Conservation (phyloP, 2,113 vertebrate genomes). For the Gallinago paraguaiae region DNA sequence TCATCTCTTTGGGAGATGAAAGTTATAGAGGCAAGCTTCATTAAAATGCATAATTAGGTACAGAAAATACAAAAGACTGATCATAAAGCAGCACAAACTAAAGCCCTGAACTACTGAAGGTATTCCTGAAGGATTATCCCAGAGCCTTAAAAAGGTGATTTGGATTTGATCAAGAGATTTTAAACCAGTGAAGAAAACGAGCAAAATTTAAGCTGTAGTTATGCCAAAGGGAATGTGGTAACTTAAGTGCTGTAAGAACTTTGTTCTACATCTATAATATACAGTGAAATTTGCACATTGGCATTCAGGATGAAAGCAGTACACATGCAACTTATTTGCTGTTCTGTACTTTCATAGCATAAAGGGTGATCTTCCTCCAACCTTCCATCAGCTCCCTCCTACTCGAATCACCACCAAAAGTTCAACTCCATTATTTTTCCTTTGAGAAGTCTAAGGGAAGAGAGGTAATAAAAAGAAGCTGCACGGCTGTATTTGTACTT, state of each 20-base stretch:
- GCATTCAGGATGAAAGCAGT: neutral
- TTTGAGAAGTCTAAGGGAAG: neutral
- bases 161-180: slow-evolving; percentile 43
- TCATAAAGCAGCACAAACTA: slow-evolving; percentile 56
- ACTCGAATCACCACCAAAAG: neutral
- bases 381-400: neutral
- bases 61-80: slow-evolving; percentile 60
- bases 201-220: slow-evolving; percentile 15
- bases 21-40: slow-evolving; percentile 47
- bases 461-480: neutral
- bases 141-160: slow-evolving; percentile 38
- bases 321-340: neutral
- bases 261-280: neutral
- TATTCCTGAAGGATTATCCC: slow-evolving; percentile 54
- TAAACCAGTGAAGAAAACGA: slow-evolving; percentile 21
- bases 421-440: neutral
- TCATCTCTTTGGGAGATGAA: slow-evolving; percentile 59
- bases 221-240: neutral
- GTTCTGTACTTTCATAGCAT: neutral
- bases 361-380: neutral
- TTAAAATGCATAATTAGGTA: slow-evolving; percentile 61
- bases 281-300: neutral
- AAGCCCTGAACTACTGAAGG: slow-evolving; percentile 21
- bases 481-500: neutral
- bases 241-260: slow-evolving; percentile 4